These are phyloP conservation scores for Panonychus citri DNA, from an alignment of 1,140 invertebrate species.

Conservation along the genomic window DNA sequence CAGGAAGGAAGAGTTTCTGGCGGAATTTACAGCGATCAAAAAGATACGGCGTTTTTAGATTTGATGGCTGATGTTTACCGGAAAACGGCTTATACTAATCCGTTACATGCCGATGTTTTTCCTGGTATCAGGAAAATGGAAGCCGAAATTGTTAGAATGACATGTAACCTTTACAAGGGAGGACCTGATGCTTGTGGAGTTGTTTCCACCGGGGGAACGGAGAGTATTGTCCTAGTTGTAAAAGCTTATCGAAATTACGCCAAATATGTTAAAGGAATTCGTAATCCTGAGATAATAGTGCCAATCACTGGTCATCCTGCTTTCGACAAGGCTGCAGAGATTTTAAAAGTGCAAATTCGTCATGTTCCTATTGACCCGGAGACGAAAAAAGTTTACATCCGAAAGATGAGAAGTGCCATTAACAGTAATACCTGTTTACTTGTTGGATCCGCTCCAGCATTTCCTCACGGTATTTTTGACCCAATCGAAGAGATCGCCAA, in stretches of 20 bases:
- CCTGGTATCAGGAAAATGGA: conserved; percentile 96
- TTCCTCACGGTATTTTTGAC: conserved; percentile 89
- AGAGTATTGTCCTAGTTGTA: conserved; percentile 89
- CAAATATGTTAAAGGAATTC: conserved; percentile 46
- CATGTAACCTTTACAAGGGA: conserved; percentile 68
- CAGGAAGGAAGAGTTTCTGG: conserved; percentile 13
- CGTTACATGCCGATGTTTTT: conserved; percentile 86
- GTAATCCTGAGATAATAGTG: conserved; percentile 67
- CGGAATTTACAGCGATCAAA: conserved; percentile 12
- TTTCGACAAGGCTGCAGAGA: conserved; percentile 85
- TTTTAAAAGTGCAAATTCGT: conserved; percentile 53
- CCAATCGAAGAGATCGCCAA: conserved; percentile 59
- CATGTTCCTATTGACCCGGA: conserved; percentile 46
- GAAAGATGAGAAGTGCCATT: conserved; percentile 56
- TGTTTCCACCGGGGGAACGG: conserved; percentile 89
- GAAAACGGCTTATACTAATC: conserved; percentile 79
- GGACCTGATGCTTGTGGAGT: conserved; percentile 31
- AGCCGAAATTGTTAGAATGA: conserved; percentile 79
- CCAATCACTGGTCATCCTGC: conserved; percentile 79
- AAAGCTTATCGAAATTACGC: conserved; percentile 84
- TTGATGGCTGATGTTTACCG: conserved; percentile 60
- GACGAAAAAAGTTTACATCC: conserved; percentile 43
- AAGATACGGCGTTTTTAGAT: conserved; percentile 31
- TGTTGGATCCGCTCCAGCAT: conserved; percentile 22
- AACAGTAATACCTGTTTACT: conserved; percentile 67